Percentiles rank a stretch among this genome's conserved stretches.
Evolutionary conservation across 2,888 invertebrate species (phyloP).

Genomic region (Amiota communis): DNA sequence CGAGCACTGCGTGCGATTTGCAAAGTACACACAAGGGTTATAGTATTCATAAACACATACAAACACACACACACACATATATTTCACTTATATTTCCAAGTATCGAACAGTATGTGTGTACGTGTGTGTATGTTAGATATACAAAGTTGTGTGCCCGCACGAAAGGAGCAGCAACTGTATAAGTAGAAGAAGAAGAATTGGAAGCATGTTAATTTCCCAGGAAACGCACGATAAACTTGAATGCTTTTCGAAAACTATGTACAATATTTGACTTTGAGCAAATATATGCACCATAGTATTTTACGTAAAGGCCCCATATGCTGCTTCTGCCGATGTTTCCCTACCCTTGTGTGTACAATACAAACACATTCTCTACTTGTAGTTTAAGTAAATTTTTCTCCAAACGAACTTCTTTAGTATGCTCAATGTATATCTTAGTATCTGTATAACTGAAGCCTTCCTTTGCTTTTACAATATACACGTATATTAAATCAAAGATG

Average conservation of each 20-base stretch:
- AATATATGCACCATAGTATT: slow-evolving; percentile 49
- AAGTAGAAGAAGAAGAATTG: no score
- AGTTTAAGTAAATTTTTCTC: background rate
- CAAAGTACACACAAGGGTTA: slow-evolving; percentile 32
- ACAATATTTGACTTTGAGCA: slow-evolving; percentile 54
- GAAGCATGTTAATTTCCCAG: slow-evolving; percentile 65
- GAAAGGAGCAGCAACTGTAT: slow-evolving; percentile 25
- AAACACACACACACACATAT: slow-evolving; percentile 15
- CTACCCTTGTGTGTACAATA: background rate
- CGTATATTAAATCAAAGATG: slow-evolving; percentile 62
- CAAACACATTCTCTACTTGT: slow-evolving; percentile 3
- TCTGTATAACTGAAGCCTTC: background rate
- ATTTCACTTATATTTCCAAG: background rate
- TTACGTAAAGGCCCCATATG: slow-evolving; percentile 29
- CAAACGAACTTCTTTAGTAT: no score
- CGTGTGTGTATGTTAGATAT: background rate
- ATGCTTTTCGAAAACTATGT: slow-evolving; percentile 61
- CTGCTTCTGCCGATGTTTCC: background rate
- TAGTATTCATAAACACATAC: slow-evolving; percentile 18
- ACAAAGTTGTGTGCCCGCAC: slow-evolving; percentile 5
- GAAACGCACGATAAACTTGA: slow-evolving; percentile 67
- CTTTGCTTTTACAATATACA: background rate
- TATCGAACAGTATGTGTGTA: no score
- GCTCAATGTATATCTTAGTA: no score
- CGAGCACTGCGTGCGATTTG: slow-evolving; percentile 47